phyloP scores from a whole-genome alignment of 2,113 vertebrate species.

The Synchiropus splendidus region DNA sequence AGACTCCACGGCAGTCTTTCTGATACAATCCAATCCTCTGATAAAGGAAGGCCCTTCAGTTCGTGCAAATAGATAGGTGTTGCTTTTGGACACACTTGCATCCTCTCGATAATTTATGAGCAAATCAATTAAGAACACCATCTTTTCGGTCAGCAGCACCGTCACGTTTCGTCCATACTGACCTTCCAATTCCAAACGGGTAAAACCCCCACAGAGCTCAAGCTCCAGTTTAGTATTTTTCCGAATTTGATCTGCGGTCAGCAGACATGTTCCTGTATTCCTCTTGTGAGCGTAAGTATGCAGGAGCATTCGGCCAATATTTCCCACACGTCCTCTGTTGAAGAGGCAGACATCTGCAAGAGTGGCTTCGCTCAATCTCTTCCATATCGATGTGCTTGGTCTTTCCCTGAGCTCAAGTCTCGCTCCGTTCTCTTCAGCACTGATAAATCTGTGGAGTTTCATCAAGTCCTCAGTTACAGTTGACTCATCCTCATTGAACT shows the following conservation, averaged over 20 bases:
- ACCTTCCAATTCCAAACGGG: conserved; percentile 54
- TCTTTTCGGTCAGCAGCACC: conserved; percentile 49
- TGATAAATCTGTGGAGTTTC: conserved; percentile 49
- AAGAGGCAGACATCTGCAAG: conserved; percentile 58
- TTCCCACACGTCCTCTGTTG: conserved; percentile 53
- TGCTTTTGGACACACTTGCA: conserved; percentile 44
- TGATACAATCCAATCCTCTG: conserved; percentile 54
- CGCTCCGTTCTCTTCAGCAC: conserved; percentile 42
- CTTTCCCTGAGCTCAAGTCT: conserved; percentile 43
- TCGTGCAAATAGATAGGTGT: conserved; percentile 57
- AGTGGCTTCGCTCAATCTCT: conserved; percentile 55
- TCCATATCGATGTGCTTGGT: conserved; percentile 52
- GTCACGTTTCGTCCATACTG: conserved; percentile 57
- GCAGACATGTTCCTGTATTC: conserved; percentile 29
- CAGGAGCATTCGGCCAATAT: conserved; percentile 52
- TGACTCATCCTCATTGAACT: conserved; percentile 42
- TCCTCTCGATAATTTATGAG: conserved; percentile 45
- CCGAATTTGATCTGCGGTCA: conserved; percentile 51
- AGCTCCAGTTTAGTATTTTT: conserved; percentile 54
- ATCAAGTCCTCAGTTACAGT: conserved; percentile 52
- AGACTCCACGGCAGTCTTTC: conserved; percentile 48
- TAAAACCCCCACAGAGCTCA: conserved; percentile 39
- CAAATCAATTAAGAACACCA: conserved; percentile 46
- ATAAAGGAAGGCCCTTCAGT: conserved; percentile 57
- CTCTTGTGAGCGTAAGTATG: conserved; percentile 41